Evolutionary conservation across 2,797 vertebrate genomes (phyloP), one percentile per base, ranked within the genome.

Genomic region (Petrocephalus sullivani): DNA sequence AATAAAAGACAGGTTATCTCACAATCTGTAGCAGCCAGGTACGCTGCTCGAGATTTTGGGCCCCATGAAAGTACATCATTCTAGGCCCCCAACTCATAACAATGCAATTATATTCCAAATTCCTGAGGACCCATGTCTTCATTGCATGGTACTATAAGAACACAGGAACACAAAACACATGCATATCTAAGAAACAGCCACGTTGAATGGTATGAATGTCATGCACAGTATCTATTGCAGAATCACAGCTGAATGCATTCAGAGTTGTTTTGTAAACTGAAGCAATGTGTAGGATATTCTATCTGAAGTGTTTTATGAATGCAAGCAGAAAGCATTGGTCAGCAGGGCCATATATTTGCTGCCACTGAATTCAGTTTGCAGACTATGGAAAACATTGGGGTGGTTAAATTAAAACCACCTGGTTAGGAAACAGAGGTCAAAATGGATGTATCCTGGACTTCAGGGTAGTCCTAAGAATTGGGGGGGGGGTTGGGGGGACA

Each of bases 241-340:
- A 61, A 37, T 64, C 57, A 61, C 41, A 86, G 28, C 57, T 60
- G 60, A 61, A 86, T 86, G 21, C 84, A 86, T 86, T 19, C 41
- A 53, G n/a, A 53, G 9, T 83, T 53, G 49, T 83, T 53, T 75
- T 75, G 71, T 75, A 75, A 75, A 75, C 37, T 75, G 71, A 37
- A 37, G 71, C 33, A 75, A 37, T 75, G 71, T 75, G 71, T 75
- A 12, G 37, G 71, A 75, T 37, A 75, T 67, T 67, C 28, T 14
- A 75, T 37, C 71, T 46, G 71, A 41, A 75, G 71, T 75, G 71
- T 33, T 83, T 61, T 33, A 61, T 54, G 82, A 46, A 86, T 86
- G 10, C 54, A 60, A 46, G 71, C 71, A 78, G 16, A 78, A 46
- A 78, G 71, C 71, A 78, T 37, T 33, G 41, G 21, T 41, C 85